Percentiles rank a stretch among this genome's conserved stretches.
phyloP scores from a whole-genome alignment of 2,113 vertebrate species.

The Eidolon helvum region DNA sequence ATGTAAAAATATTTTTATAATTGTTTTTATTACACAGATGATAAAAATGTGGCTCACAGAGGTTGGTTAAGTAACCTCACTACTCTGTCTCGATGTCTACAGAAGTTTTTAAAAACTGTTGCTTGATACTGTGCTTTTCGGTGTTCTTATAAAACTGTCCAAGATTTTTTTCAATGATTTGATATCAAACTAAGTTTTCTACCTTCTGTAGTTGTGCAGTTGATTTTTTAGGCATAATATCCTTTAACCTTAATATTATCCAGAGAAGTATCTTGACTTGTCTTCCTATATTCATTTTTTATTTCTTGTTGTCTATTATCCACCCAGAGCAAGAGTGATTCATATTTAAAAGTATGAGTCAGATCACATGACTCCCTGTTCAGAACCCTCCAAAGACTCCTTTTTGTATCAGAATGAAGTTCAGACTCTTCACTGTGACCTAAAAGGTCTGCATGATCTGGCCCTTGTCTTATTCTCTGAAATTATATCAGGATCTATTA shows the following conservation, averaged over 20 bases:
- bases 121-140: not conserved
- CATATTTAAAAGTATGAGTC: not conserved
- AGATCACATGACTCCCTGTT: not conserved
- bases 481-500: not conserved
- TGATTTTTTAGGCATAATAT: not conserved
- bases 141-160: not conserved
- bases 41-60: not conserved
- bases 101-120: not conserved
- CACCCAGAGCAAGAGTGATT: not conserved
- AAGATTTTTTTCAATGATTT: not conserved
- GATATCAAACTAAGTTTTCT: not conserved
- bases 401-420: not conserved
- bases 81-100: not conserved
- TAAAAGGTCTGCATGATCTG: not conserved
- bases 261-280: not conserved
- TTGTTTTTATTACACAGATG: not conserved
- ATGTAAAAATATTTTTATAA: not conserved
- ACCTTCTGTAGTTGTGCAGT: not conserved
- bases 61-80: not conserved
- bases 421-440: not conserved
- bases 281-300: slow-evolving; percentile 1
- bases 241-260: not conserved
- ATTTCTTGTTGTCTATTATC: not conserved
- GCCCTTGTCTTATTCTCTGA: not conserved
- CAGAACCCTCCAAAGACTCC: not conserved